Evolutionary conservation across 2,113 vertebrate genomes (phyloP).

Genomic region (Pyrgilauda ruficollis): DNA sequence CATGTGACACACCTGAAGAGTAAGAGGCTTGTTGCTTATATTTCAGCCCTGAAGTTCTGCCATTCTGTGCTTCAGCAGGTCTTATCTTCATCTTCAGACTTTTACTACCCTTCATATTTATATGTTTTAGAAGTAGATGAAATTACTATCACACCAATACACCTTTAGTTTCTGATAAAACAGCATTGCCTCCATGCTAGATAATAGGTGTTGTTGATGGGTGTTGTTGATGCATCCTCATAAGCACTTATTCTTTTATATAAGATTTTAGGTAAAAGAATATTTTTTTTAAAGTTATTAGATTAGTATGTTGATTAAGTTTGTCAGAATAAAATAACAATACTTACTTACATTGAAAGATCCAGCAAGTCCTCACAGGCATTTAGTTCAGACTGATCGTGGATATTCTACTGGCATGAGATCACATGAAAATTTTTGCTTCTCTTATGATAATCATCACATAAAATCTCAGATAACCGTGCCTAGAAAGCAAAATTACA

Average conservation of each 20-base stretch:
- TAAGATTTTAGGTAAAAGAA: neutral
- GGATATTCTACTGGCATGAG: neutral
- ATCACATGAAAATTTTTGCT: neutral
- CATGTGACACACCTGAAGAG: neutral
- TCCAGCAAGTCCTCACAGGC: neutral
- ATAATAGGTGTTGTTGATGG: neutral
- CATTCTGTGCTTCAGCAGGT: neutral
- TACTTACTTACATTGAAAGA: neutral
- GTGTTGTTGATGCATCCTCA: neutral
- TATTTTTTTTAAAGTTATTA: neutral
- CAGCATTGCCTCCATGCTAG: neutral
- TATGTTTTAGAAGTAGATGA: neutral
- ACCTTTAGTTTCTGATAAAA: neutral
- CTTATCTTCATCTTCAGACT: neutral
- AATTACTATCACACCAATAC: neutral
- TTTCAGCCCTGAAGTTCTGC: neutral
- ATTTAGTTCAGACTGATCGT: neutral
- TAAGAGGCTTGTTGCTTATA: neutral
- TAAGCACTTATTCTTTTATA: neutral
- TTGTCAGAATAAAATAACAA: neutral
- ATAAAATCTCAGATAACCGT: neutral
- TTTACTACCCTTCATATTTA: neutral
- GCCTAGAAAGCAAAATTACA: neutral
- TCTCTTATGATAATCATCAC: neutral
- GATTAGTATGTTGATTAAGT: neutral